Evolutionary conservation across 2,113 vertebrate genomes (phyloP).

Genomic region (Campylomormyrus tamandua): DNA sequence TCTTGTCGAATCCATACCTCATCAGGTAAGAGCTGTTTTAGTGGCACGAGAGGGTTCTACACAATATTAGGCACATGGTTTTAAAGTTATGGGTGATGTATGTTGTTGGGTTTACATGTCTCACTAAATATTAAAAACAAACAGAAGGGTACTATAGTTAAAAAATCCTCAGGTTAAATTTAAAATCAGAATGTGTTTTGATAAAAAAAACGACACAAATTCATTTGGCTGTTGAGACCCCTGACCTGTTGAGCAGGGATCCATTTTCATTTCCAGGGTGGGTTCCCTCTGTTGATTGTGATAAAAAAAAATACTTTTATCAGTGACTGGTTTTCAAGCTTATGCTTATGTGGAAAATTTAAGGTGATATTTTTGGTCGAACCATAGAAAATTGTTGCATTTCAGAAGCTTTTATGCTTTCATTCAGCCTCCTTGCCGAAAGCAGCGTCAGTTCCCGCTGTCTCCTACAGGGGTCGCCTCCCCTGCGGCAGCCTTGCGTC

Average conservation of each 20-base stretch:
- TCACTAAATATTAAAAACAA: no score
- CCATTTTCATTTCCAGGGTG: background rate
- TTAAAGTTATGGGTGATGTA: background rate
- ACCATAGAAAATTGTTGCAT: background rate
- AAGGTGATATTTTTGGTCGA: background rate
- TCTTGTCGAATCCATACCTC: background rate
- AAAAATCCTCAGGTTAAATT: no score
- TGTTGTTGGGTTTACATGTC: background rate
- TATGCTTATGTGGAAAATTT: background rate
- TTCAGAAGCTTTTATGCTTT: background rate
- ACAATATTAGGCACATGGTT: background rate
- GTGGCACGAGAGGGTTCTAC: background rate
- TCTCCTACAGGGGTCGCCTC: background rate
- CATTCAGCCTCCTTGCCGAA: background rate
- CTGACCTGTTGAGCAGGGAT: background rate
- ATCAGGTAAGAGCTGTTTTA: background rate
- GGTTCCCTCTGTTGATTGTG: background rate
- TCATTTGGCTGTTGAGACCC: no score
- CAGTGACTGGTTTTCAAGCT: background rate
- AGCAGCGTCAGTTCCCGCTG: background rate
- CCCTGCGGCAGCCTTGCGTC: background rate
- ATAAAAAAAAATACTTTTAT: background rate
- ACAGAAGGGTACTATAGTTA: no score
- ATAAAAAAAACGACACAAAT: no score
- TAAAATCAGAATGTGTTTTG: no score